These are phyloP conservation scores for Monarcha castaneiventris DNA, from an alignment of 2,113 vertebrate genomes.

Conservation along the genomic window DNA sequence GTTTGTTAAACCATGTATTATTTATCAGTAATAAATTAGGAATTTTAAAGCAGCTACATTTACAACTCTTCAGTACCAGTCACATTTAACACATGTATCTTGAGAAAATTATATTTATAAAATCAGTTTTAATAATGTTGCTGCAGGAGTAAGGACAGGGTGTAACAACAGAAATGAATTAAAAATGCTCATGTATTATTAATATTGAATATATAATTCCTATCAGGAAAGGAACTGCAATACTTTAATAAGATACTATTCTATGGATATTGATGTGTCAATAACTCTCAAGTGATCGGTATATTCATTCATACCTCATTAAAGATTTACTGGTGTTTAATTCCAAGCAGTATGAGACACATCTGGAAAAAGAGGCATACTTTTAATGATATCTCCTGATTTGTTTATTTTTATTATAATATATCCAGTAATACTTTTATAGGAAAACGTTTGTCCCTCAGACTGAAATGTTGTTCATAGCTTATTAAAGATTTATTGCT, in stretches of 20 bases:
- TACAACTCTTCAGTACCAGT: slow-evolving; percentile 30
- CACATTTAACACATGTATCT: slow-evolving; percentile 52
- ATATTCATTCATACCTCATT: slow-evolving; percentile 62
- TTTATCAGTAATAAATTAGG: slow-evolving; percentile 63
- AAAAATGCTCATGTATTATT: slow-evolving; percentile 74
- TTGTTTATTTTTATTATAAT: slow-evolving; percentile 71
- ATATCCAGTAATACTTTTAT: slow-evolving; percentile 56
- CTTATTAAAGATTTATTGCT: slow-evolving; percentile 68
- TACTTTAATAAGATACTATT: slow-evolving; percentile 61
- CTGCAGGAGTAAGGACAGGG: slow-evolving; percentile 57
- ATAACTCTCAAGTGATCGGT: slow-evolving; percentile 69
- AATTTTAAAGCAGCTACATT: slow-evolving; percentile 49
- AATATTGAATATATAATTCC: slow-evolving; percentile 60
- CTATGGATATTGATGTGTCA: slow-evolving; percentile 70
- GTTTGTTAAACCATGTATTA: slow-evolving; percentile 63
- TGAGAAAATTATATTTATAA: slow-evolving; percentile 66
- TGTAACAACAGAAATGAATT: slow-evolving; percentile 74
- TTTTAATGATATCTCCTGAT: slow-evolving; percentile 60
- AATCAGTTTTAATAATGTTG: slow-evolving; percentile 71
- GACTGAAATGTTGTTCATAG: slow-evolving; percentile 33
- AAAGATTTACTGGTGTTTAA: slow-evolving; percentile 72
- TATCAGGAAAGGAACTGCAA: slow-evolving; percentile 58
- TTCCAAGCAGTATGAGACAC: slow-evolving; percentile 48
- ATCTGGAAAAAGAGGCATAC: slow-evolving; percentile 41
- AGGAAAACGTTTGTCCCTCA: slow-evolving; percentile 48